phyloP scores from a whole-genome alignment of 1,140 invertebrate species.

The Heliconius himera region DNA sequence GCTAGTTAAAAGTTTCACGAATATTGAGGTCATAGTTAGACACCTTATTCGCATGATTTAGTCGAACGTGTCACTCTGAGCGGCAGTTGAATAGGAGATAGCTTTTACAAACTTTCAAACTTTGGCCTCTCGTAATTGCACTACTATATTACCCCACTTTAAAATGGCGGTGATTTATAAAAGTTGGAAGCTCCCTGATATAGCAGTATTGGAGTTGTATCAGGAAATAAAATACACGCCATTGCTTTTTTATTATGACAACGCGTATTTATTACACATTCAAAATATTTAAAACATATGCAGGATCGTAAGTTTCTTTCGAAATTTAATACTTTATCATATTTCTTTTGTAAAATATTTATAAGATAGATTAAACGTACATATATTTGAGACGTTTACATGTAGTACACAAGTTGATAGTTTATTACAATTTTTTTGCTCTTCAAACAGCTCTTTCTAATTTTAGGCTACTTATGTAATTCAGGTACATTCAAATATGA shows the following conservation, averaged over 20 bases:
- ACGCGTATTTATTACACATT: background rate
- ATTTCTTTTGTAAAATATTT: too few species aligned
- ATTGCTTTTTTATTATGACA: constrained; percentile 14
- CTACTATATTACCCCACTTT: constrained; percentile 8
- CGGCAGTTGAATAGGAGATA: constrained; percentile 2
- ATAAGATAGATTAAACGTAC: too few species aligned
- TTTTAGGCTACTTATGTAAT: too few species aligned
- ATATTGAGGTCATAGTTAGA: background rate
- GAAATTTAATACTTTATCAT: too few species aligned
- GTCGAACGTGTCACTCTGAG: constrained; percentile 3
- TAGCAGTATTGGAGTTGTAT: constrained; percentile 2
- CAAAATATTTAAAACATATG: background rate
- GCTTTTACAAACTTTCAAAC: constrained; percentile 1
- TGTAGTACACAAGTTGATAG: too few species aligned
- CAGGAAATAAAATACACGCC: constrained; percentile 6
- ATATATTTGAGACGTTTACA: too few species aligned
- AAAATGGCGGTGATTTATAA: background rate
- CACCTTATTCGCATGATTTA: background rate
- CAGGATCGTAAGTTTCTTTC: too few species aligned
- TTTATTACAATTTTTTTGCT: too few species aligned
- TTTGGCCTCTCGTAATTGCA: background rate
- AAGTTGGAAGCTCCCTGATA: constrained; percentile 9
- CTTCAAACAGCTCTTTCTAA: too few species aligned
- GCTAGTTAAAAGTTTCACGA: background rate
- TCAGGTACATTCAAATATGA: too few species aligned